Conservation (phyloP, 2,888 invertebrate genomes). For the Campoplex nolae region DNA sequence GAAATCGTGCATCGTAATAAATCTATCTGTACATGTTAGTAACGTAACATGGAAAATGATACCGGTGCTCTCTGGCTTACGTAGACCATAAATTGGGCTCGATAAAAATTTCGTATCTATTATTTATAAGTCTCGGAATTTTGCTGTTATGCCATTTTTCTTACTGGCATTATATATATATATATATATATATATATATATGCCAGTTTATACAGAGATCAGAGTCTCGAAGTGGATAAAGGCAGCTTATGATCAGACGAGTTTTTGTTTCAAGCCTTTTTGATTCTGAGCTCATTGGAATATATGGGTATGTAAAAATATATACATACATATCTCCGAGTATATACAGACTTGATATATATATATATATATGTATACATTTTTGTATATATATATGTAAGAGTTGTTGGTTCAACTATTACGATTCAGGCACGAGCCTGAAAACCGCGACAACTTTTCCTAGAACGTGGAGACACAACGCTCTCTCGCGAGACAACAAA, state of each 20-base stretch:
- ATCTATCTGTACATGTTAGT: slow-evolving; percentile 7
- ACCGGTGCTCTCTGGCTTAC: slow-evolving; percentile 20
- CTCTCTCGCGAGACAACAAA: slow-evolving; percentile 48
- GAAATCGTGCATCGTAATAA: slow-evolving; percentile 53
- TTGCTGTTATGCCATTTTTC: slow-evolving; percentile 41
- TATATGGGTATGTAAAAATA: neutral
- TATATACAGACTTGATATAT: neutral
- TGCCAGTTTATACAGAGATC: neutral
- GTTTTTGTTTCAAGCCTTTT: neutral
- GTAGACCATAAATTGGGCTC: slow-evolving; percentile 47
- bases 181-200: neutral
- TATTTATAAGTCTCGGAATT: slow-evolving; percentile 59
- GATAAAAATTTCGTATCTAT: slow-evolving; percentile 65
- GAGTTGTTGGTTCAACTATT: slow-evolving; percentile 56
- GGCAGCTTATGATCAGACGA: slow-evolving; percentile 11
- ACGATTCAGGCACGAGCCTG: slow-evolving; percentile 65
- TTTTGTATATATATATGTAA: slow-evolving; percentile 37
- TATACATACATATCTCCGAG: neutral
- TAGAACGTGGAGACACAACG: slow-evolving; percentile 56
- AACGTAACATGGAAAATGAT: slow-evolving; percentile 11
- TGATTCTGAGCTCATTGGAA: slow-evolving; percentile 6
- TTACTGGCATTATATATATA: neutral
- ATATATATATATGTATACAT: neutral
- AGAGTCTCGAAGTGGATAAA: slow-evolving; percentile 1
- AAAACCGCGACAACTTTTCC: slow-evolving; percentile 61